These are phyloP conservation scores for Carcharodon carcharias DNA, from an alignment of 2,797 vertebrate species.

Conservation along the genomic window DNA sequence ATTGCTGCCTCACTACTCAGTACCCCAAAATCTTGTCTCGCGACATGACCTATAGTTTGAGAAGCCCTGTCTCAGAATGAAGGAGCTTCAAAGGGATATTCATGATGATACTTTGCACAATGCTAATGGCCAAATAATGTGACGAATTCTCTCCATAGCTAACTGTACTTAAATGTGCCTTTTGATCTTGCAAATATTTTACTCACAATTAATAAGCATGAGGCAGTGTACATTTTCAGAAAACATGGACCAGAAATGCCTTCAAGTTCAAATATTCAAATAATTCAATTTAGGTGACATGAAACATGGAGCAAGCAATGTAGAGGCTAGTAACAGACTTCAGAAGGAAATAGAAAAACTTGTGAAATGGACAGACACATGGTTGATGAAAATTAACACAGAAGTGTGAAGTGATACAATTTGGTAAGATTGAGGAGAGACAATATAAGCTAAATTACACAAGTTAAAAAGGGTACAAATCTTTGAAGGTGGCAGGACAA, in stretches of 20 bases:
- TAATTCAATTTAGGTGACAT: neutral
- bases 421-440: neutral
- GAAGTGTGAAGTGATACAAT: neutral
- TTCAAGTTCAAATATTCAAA: neutral
- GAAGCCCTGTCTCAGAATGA: neutral
- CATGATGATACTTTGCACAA: neutral
- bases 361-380: neutral
- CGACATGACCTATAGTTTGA: too few relatives aligned
- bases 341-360: neutral
- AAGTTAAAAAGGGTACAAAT: neutral
- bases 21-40: too few relatives aligned
- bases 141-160: neutral
- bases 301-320: neutral
- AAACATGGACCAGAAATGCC: neutral
- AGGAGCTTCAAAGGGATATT: neutral
- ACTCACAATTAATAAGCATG: neutral
- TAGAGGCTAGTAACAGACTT: neutral
- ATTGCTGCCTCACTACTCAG: too few relatives aligned
- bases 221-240: neutral
- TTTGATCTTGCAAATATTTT: neutral
- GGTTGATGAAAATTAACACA: neutral
- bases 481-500: neutral
- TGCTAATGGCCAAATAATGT: neutral
- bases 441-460: neutral
- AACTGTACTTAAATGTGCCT: neutral